Evolutionary conservation across 2,797 vertebrate species (phyloP).

Genomic region (Galago senegalensis): DNA sequence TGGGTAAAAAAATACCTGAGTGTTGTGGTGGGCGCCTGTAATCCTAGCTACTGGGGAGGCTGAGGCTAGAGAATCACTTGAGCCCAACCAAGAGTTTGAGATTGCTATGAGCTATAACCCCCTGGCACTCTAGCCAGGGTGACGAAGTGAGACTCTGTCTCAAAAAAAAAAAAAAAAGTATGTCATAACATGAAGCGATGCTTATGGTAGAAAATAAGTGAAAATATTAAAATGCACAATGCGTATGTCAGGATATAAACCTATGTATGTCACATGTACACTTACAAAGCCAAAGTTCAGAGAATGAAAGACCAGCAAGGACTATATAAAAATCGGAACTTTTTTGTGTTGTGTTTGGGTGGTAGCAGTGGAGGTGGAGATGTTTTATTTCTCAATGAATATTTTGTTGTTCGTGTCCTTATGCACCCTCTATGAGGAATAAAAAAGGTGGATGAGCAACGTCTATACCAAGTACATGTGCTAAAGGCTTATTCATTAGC

Average conservation of each 20-base stretch:
- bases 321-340: neutral
- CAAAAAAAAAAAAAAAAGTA: too few relatives aligned
- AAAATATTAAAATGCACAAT: neutral
- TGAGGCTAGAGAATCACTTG: too few relatives aligned
- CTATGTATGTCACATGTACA: fast-evolving
- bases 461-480: too few relatives aligned
- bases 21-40: too few relatives aligned
- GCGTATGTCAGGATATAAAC: neutral
- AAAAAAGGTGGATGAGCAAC: neutral
- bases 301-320: neutral
- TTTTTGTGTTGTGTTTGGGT: neutral
- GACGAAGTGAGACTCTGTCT: too few relatives aligned
- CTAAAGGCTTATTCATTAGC: neutral
- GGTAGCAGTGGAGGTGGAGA: neutral
- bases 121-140: too few relatives aligned
- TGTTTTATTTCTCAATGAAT: neutral
- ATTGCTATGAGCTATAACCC: too few relatives aligned
- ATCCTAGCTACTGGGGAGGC: too few relatives aligned
- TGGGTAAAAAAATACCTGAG: too few relatives aligned
- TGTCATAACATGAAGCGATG: neutral
- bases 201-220: neutral
- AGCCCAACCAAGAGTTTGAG: too few relatives aligned
- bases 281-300: neutral
- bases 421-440: neutral
- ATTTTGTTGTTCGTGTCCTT: neutral